Conservation (phyloP, 2,888 invertebrate species). For the Shargacucullia verbasci region DNA sequence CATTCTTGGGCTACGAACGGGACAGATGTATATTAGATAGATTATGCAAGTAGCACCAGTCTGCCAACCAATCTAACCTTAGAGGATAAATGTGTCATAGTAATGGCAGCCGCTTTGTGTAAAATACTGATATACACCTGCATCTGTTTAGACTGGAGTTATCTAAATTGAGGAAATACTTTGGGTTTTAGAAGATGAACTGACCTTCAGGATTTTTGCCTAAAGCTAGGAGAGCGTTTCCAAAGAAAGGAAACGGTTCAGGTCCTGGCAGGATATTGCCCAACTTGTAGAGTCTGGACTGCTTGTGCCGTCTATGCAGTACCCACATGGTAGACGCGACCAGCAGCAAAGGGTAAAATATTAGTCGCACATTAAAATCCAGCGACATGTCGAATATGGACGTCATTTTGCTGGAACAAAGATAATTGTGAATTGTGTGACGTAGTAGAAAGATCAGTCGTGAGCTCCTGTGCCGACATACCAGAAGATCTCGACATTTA, state of each 20-base stretch:
- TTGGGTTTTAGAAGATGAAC: conserved; percentile 16
- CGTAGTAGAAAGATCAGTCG: too few relatives aligned
- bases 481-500: too few relatives aligned
- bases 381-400: conserved; percentile 49
- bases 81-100: too few relatives aligned
- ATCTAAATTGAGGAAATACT: too few relatives aligned
- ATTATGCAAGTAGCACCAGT: too few relatives aligned
- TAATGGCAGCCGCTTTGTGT: too few relatives aligned
- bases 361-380: conserved; percentile 52
- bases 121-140: too few relatives aligned
- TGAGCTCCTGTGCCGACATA: too few relatives aligned
- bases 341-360: conserved; percentile 71
- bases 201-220: conserved; percentile 90
- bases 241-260: conserved; percentile 90
- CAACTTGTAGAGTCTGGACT: conserved; percentile 87
- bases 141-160: too few relatives aligned
- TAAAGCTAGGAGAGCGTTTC: conserved; percentile 91
- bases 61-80: too few relatives aligned
- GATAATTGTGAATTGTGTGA: background rate
- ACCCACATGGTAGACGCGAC: conserved; percentile 69
- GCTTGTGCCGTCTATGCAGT: conserved; percentile 82
- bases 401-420: conserved; percentile 63
- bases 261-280: conserved; percentile 92
- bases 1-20: too few relatives aligned
- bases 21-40: too few relatives aligned